These are phyloP conservation scores for Hetaerina titia DNA, from an alignment of 2,888 invertebrate genomes.

Conservation along the genomic window DNA sequence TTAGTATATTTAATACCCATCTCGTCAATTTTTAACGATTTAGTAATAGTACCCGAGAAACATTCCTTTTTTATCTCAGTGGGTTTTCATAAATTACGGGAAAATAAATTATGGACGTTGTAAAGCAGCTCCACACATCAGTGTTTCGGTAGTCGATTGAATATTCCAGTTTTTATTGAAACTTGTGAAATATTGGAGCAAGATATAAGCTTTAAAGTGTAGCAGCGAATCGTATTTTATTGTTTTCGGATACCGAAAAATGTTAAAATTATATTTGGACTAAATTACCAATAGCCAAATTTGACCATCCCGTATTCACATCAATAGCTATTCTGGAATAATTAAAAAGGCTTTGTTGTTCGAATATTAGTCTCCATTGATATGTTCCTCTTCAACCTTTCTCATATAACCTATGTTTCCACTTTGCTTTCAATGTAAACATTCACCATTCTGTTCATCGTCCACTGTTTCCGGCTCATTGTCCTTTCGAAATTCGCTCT, in stretches of 20 bases:
- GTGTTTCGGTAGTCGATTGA: no score
- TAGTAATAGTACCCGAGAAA: no score
- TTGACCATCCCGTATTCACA: neutral
- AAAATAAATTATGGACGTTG: no score
- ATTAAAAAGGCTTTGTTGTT: neutral
- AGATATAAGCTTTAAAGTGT: neutral
- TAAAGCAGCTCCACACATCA: no score
- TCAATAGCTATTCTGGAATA: neutral
- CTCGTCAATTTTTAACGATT: no score
- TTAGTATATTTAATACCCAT: no score
- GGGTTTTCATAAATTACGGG: no score
- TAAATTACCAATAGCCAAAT: neutral
- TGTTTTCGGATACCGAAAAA: constrained; percentile 23
- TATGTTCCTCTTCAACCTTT: neutral
- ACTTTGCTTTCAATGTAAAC: neutral
- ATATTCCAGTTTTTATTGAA: no score
- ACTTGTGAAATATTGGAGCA: no score
- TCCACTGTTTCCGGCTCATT: neutral
- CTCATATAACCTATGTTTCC: neutral
- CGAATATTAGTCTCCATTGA: neutral
- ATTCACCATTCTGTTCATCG: neutral
- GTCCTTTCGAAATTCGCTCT: neutral
- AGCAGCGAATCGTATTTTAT: neutral
- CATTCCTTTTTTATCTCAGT: no score
- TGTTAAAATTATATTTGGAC: neutral